Base-by-base conservation (phyloP, 2,888 invertebrate species). In the Phengaris arion region DNA sequence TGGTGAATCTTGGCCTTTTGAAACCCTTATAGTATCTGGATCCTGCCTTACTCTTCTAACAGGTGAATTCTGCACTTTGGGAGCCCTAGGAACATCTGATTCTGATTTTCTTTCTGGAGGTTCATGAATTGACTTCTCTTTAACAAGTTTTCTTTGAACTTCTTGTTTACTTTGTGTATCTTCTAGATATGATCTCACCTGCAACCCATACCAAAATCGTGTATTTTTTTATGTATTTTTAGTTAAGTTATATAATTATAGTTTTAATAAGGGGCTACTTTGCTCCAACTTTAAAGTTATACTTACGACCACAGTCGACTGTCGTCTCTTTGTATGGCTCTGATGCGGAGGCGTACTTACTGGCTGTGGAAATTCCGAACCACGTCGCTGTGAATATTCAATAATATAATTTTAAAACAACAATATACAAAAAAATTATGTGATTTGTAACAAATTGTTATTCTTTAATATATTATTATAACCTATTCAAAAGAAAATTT, bases 261-360 rank as follows among this genome's bases (percentile, higher is more conserved):
- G 35, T 35, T 35, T 35, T 35, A 35, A 35, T 35, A 35, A 35
- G 2, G 35, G 35, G 35, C 35, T 35, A 48, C 6, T 48, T 48
- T 7, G 52, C 52, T 15, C 35, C 35, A 35, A 35, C 4, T 35
- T 35, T 46, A 1, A 54, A 54, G 22, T 8, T 13, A 45, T 35
- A 80, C 86, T 83, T 78, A 92, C 92, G 83, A 88, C 87, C 68
- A 92, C 92, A 45, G 91, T 84, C 72, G 93, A 93, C 77, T 93
- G 93, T 80, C 93, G 85, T 80, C 93, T 85, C 79, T 89, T 91
- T 1, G 80, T 77, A 79, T 89, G 90, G 64, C 75, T 78, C 76
- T 91, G 92, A 75, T 90, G 89, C 2, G 92, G 90, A 12, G 92
- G 91, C 13, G 92, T 92, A 81, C 91, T 92, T 6, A 93, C 93